Conservation (phyloP, 2,888 invertebrate genomes). For the Cheilosia urbana region DNA sequence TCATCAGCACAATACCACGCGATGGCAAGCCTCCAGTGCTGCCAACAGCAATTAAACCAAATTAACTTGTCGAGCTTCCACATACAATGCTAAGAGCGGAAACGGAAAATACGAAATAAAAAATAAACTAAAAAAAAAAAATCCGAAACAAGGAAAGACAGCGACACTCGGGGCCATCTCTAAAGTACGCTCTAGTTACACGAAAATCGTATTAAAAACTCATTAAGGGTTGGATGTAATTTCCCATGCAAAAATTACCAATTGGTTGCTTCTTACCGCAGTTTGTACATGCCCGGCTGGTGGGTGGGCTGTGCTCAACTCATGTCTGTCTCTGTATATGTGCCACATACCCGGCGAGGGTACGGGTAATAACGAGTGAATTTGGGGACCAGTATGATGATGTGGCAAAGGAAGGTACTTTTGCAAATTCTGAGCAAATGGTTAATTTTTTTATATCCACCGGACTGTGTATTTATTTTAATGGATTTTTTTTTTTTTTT, state of each 20-base stretch:
- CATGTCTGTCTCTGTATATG: neutral
- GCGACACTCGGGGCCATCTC: constrained; percentile 44
- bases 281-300: constrained; percentile 39
- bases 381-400: constrained; percentile 22
- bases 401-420: constrained; percentile 16
- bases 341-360: neutral
- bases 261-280: constrained; percentile 69
- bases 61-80: constrained; percentile 73
- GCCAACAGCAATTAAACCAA: constrained; percentile 74
- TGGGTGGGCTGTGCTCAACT: neutral
- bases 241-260: constrained; percentile 73
- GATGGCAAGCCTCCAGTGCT: constrained; percentile 54
- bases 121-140: constrained; percentile 28
- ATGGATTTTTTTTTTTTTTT: constrained; percentile 11
- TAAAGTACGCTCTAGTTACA: constrained; percentile 60
- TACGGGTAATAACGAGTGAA: constrained; percentile 12
- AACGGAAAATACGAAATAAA: constrained; percentile 47
- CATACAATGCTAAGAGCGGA: constrained; percentile 62
- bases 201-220: constrained; percentile 75
- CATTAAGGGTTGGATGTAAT: constrained; percentile 73
- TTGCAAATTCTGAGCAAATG: neutral
- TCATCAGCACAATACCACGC: neutral
- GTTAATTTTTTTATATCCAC: constrained; percentile 29
- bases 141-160: constrained; percentile 48
- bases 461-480: constrained; percentile 20